Evolutionary conservation across 1,140 invertebrate species (phyloP), one percentile per base, ranked within the genome.

Genomic region (Atta colombica): DNA sequence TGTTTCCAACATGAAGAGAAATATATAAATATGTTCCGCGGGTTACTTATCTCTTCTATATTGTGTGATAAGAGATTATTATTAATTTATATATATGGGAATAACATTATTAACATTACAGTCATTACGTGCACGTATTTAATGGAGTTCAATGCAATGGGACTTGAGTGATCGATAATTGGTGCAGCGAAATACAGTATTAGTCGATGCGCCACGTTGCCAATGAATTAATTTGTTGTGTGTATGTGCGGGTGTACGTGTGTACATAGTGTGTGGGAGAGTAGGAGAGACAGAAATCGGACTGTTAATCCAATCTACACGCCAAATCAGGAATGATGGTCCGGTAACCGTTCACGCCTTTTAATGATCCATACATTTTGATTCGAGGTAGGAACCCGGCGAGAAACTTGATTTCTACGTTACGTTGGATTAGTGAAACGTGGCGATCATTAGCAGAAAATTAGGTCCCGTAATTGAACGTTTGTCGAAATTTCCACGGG

Each of bases 141-240:
- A 82, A 84, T 84, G 55, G 45, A 51, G 80, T 84, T 61, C 69
- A 31, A 25, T 51, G 80, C 69, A 84, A 84, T 84, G 80, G 63
- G n/a, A 75, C 80, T 75, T 84, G 80, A 84, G 55, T 63, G 69
- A 84, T 84, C 69, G 80, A 84, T 84, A 84, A 84, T 84, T 84
- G 55, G 45, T 74, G 80, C 80, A 61, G 80, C 69, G 69, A 74
- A 84, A 84, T 84, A 74, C 55, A 14, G 55, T 58, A 74, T 65
- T 82, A 60, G 80, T 72, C 51, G 65, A n/a, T 51, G 58, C 80
- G 55, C 25, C 45, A 18, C 69, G 80, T 75, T 84, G 80, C 80
- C 55, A 84, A 84, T 84, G 80, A 75, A 84, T 84, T 84, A 84
- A 84, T 84, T 84, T 72, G 55, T 28, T 14, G 39, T n/a, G 80